phyloP scores from a whole-genome alignment of 1,140 invertebrate genomes.

The Drosophila orena region DNA sequence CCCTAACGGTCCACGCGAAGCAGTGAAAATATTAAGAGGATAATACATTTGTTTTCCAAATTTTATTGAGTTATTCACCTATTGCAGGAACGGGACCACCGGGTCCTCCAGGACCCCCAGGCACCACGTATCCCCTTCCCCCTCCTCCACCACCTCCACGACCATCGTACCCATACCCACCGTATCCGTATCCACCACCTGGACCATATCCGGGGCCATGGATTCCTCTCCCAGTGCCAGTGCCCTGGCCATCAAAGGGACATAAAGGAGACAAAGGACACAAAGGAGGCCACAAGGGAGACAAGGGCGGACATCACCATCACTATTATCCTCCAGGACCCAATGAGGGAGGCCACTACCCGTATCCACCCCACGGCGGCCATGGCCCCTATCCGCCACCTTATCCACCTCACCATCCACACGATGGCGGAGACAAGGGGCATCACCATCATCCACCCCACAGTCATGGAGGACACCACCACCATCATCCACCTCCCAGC shows the following conservation, averaged over 20 bases:
- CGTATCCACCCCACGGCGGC: conserved; percentile 9
- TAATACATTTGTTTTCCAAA: too few species aligned
- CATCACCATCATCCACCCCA: conserved; percentile 11
- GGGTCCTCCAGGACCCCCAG: conserved; percentile 44
- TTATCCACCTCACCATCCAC: conserved; percentile 8
- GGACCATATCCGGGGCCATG: conserved; percentile 19
- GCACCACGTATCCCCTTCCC: conserved; percentile 4
- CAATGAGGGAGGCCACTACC: conserved; percentile 17
- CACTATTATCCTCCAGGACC: conserved; percentile 30
- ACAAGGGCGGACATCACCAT: conserved; percentile 42
- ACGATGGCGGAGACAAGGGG: conserved; percentile 1
- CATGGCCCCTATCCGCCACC: conserved; percentile 4
- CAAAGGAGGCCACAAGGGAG: conserved; percentile 24
- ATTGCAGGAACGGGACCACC: conserved; percentile 16
- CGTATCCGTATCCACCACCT: conserved; percentile 12
- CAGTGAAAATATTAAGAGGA: too few species aligned
- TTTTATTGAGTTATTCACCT: not conserved
- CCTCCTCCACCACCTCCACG: conserved; percentile 5
- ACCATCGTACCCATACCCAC: conserved; percentile 14
- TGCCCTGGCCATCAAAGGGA: conserved; percentile 47
- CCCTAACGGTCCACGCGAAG: too few species aligned
- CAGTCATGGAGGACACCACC: not conserved
- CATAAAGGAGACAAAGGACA: conserved; percentile 41
- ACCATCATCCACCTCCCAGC: not conserved
- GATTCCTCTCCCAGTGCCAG: conserved; percentile 35